Base-by-base conservation (phyloP, 1,140 invertebrate genomes). In the Drosophila setifemur region DNA sequence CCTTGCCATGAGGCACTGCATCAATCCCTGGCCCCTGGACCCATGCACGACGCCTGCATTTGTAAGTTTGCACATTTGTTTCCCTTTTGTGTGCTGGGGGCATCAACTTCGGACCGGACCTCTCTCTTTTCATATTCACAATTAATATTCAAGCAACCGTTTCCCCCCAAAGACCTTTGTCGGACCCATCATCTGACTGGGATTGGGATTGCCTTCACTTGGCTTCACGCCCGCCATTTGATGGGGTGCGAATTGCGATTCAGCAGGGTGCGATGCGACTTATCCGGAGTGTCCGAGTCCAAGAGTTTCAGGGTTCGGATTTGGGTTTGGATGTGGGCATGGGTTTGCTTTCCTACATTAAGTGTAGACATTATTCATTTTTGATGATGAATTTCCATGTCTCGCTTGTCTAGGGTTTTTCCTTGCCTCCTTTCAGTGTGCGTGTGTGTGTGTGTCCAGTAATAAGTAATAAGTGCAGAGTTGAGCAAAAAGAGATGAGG, bases 361-460 rank as follows among this genome's bases (percentile, higher is more conserved):
- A 87, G 83, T 87, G 83, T 87, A 87, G 82, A 87, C 82, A 87
- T 87, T 87, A 87, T 88, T 87, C 82, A 87, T 87, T 87, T 87
- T 87, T 87, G 82, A 87, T 87, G 82, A 87, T 87, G 82, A 87
- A 87, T 86, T 86, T 86, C 81, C 81, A 86, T 86, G 81, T 85
- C 81, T 85, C 81, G 83, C 81, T 86, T 85, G 81, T 85, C 81
- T 79, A 74, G 74, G 71, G 79, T 63, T 78, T 73, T 77, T 67
- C 54, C 49, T 58, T 5, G 12, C 35, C 9, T 7, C 2, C 29
- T 12, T 14, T 23, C 23, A 26, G 12, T 14, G n/a, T 25, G 3
- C 40, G n/a, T 50, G 16, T 29, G 26, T 42, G 66, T 33, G 55
- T 76, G 61, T 75, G 71, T 86, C 67, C 71, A 73, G 81, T 85